These are phyloP conservation scores for Napeogenes inachia DNA, from an alignment of 2,888 invertebrate genomes.

Conservation along the genomic window DNA sequence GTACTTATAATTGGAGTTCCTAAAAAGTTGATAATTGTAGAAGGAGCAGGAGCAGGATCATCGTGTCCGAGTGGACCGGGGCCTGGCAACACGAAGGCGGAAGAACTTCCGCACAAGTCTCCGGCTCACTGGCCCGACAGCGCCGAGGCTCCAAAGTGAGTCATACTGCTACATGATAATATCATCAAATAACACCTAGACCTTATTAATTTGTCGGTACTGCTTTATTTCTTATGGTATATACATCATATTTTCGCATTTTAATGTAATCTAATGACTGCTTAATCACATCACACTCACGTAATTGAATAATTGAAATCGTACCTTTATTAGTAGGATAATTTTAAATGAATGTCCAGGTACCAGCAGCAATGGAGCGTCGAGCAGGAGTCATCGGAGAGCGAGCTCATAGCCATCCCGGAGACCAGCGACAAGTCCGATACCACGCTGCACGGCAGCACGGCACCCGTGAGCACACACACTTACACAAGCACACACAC, in stretches of 20 bases:
- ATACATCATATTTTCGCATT: too few relatives aligned
- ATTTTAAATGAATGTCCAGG: constrained; percentile 7
- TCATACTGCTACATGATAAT: neutral
- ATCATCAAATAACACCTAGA: too few relatives aligned
- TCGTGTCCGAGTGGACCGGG: neutral
- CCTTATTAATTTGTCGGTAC: too few relatives aligned
- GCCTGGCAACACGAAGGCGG: constrained; percentile 13
- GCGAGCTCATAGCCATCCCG: constrained; percentile 92
- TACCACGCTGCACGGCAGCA: constrained; percentile 88
- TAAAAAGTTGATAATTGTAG: neutral
- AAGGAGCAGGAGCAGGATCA: neutral
- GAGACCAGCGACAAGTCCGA: constrained; percentile 91
- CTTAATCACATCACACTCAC: too few relatives aligned
- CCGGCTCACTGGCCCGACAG: constrained; percentile 46
- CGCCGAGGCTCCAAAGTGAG: constrained; percentile 34
- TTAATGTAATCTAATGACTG: too few relatives aligned
- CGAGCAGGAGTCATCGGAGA: constrained; percentile 91
- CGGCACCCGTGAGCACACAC: constrained; percentile 72
- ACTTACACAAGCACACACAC: neutral
- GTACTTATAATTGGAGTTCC: too few relatives aligned
- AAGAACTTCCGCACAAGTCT: constrained; percentile 53
- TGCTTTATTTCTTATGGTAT: too few relatives aligned
- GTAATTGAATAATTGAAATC: too few relatives aligned
- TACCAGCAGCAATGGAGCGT: constrained; percentile 70
- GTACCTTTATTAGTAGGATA: neutral